phyloP scores from a whole-genome alignment of 2,888 invertebrate genomes.

The Rhagonycha lutea region DNA sequence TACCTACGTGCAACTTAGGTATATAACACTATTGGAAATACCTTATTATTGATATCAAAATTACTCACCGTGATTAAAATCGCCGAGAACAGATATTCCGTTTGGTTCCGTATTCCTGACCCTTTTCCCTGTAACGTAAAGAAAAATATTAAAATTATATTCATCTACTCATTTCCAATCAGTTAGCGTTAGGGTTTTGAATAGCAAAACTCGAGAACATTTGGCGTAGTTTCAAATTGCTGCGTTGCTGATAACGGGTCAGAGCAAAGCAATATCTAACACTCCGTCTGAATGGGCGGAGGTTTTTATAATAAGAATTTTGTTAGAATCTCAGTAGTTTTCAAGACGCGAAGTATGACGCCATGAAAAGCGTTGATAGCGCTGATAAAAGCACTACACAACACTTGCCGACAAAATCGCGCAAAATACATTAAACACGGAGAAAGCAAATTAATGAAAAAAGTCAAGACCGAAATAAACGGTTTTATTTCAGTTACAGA shows the following conservation, averaged over 20 bases:
- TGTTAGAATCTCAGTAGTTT: conserved; percentile 37
- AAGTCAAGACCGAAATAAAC: background rate
- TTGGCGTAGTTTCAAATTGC: conserved; percentile 45
- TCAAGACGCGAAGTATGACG: conserved; percentile 27
- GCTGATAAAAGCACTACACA: conserved; percentile 35
- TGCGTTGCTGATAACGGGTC: conserved; percentile 37
- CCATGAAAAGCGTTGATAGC: conserved; percentile 37
- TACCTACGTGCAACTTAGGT: conserved; percentile 32
- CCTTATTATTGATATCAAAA: conserved; percentile 44
- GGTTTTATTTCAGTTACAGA: background rate
- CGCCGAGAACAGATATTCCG: conserved; percentile 53
- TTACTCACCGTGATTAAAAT: conserved; percentile 56
- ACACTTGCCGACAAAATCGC: conserved; percentile 38
- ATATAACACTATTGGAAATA: conserved; percentile 29
- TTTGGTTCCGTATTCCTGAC: conserved; percentile 53
- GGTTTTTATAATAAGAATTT: conserved; percentile 44
- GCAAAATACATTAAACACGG: conserved; percentile 25
- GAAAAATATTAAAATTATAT: conserved; percentile 26
- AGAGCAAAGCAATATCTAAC: conserved; percentile 37
- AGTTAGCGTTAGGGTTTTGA: conserved; percentile 31
- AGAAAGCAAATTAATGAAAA: conserved; percentile 15
- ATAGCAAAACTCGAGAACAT: conserved; percentile 37
- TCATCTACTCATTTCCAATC: conserved; percentile 37
- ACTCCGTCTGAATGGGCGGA: conserved; percentile 32
- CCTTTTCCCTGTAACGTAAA: conserved; percentile 51